Evolutionary conservation across 1,140 invertebrate genomes (phyloP).

Genomic region (Drosophila sturtevanti): DNA sequence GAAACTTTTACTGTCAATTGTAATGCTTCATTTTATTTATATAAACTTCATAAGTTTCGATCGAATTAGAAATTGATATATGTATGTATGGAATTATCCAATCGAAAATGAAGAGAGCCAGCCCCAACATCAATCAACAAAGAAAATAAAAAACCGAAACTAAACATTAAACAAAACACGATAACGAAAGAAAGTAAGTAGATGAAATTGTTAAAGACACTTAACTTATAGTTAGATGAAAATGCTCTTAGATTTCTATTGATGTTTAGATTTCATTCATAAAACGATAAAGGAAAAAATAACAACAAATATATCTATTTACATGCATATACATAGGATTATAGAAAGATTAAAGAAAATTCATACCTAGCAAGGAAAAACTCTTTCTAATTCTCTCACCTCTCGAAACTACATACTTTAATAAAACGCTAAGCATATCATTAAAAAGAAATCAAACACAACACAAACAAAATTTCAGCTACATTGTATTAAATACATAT

Average conservation of each 20-base stretch:
- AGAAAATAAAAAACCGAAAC: too few species aligned
- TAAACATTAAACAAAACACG: neutral
- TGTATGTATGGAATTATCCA: neutral
- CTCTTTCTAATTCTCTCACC: slow-evolving; percentile 1
- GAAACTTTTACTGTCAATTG: neutral
- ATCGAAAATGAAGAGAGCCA: neutral
- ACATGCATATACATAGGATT: neutral
- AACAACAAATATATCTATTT: slow-evolving; percentile 4
- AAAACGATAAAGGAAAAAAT: neutral
- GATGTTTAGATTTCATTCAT: slow-evolving; percentile 2
- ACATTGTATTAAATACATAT: slow-evolving; percentile 60
- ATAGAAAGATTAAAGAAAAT: neutral
- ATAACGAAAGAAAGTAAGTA: slow-evolving; percentile 23
- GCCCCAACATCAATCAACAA: neutral
- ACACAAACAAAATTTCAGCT: slow-evolving; percentile 46
- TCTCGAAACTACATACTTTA: slow-evolving; percentile 66
- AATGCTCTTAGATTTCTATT: neutral
- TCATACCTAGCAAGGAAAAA: neutral
- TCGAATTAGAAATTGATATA: neutral
- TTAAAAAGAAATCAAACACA: slow-evolving; percentile 22
- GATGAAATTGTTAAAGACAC: neutral
- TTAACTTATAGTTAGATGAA: neutral
- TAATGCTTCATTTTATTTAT: neutral
- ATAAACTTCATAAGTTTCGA: neutral
- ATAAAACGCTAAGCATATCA: slow-evolving; percentile 68